Evolutionary conservation across 2,888 invertebrate species (phyloP).

Genomic region (Alsophila aescularia): DNA sequence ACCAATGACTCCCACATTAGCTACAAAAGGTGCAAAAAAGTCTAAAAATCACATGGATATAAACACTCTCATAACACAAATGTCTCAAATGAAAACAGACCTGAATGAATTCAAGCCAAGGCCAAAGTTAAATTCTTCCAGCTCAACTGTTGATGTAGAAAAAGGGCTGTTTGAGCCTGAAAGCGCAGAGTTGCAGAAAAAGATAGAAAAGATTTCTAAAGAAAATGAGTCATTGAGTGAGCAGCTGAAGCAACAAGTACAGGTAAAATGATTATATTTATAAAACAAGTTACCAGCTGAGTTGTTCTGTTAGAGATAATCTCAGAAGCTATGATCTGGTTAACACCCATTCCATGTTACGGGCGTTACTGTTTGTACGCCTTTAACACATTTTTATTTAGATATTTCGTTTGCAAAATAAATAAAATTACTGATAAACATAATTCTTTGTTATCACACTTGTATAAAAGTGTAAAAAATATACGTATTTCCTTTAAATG

Average conservation of each 20-base stretch:
- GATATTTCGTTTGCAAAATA: no score
- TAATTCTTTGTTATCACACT: no score
- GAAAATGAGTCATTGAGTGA: constrained; percentile 90
- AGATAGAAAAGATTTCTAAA: constrained; percentile 86
- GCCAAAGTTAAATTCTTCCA: constrained; percentile 62
- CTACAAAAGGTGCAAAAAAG: constrained; percentile 66
- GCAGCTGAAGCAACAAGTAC: constrained; percentile 93
- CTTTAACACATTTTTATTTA: no score
- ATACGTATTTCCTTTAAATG: no score
- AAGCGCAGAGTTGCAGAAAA: constrained; percentile 82
- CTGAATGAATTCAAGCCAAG: constrained; percentile 85
- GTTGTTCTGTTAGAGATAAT: no score
- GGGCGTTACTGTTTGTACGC: no score
- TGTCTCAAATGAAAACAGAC: constrained; percentile 88
- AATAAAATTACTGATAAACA: no score
- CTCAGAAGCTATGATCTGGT: no score
- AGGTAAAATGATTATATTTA: constrained; percentile 75
- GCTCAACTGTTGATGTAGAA: constrained; percentile 48
- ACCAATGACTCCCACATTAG: constrained; percentile 87
- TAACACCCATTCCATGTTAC: no score
- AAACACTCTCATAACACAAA: constrained; percentile 87
- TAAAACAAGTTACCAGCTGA: not conserved
- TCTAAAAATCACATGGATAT: constrained; percentile 86
- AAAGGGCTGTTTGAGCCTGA: constrained; percentile 57
- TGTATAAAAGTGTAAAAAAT: no score